Evolutionary conservation across 1,140 invertebrate species (phyloP).

Genomic region (Aphis gossypii): DNA sequence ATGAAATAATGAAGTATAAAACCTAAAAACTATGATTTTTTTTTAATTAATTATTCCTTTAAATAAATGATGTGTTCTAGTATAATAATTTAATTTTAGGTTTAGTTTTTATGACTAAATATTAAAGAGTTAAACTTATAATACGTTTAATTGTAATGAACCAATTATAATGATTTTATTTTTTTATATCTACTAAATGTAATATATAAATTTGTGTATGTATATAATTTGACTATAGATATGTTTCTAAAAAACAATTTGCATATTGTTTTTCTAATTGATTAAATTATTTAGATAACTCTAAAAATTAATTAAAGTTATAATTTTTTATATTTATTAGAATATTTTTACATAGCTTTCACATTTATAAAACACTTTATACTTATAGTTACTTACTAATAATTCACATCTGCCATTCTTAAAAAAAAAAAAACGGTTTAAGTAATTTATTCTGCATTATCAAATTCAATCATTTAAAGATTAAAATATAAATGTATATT

Average conservation of each 20-base stretch:
- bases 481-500: not conserved
- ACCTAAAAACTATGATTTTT: too few species aligned
- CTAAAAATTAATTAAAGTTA: not conserved
- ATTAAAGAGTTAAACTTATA: not conserved
- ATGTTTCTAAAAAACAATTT: not conserved
- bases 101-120: not conserved
- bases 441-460: not conserved
- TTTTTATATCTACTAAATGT: not conserved
- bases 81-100: not conserved
- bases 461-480: not conserved
- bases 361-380: not conserved
- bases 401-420: not conserved
- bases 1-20: not conserved
- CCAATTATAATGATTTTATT: not conserved
- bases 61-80: not conserved
- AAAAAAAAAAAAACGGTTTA: not conserved
- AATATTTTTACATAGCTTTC: not conserved
- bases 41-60: not conserved
- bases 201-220: not conserved
- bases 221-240: not conserved
- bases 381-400: not conserved
- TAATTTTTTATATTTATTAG: not conserved
- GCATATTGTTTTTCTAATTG: not conserved
- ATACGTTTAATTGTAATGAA: not conserved
- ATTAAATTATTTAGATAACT: not conserved